Conservation (phyloP, 2,888 invertebrate species). For the Drosophila prolongata region DNA sequence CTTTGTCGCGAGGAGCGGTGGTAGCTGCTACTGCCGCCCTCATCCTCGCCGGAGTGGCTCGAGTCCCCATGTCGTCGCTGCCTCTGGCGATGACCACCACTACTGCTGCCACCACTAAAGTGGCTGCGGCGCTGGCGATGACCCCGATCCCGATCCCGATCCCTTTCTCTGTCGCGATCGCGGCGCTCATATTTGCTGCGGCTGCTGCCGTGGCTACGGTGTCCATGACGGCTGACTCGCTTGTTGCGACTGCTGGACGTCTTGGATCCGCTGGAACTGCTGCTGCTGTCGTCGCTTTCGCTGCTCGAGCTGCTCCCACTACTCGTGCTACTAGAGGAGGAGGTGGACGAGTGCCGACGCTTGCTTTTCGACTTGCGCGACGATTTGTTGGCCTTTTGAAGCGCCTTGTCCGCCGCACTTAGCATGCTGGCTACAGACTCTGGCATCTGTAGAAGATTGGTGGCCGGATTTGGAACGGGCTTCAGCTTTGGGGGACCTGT, state of each 20-base stretch:
- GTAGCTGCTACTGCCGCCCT: constrained; percentile 39
- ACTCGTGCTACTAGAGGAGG: constrained; percentile 58
- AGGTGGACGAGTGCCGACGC: constrained; percentile 56
- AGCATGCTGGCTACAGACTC: constrained; percentile 61
- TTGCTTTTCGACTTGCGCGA: constrained; percentile 48
- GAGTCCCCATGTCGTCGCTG: constrained; percentile 61
- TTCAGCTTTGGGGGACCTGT: constrained; percentile 44
- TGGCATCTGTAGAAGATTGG: constrained; percentile 67
- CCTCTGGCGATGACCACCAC: constrained; percentile 26
- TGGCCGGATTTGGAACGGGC: constrained; percentile 62
- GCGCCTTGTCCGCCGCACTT: constrained; percentile 74
- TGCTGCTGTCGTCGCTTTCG: constrained; percentile 39
- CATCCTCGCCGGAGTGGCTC: constrained; percentile 71
- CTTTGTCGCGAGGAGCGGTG: constrained; percentile 55
- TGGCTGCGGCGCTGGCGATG: constrained; percentile 35
- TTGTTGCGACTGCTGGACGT: constrained; percentile 39
- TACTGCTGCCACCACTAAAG: constrained; percentile 23
- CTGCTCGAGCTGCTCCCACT: constrained; percentile 41
- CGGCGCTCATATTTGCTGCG: constrained; percentile 37
- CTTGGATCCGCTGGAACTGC: constrained; percentile 27
- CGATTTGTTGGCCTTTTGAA: constrained; percentile 65
- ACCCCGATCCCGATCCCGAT: constrained; percentile 41
- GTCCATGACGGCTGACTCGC: constrained; percentile 27
- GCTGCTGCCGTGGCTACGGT: constrained; percentile 42
- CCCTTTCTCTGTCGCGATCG: constrained; percentile 39